A percentile compares a stretch with the other conserved stretches of the same genome.
These are phyloP conservation scores for Podarcis lilfordi DNA, from an alignment of 2,797 vertebrate species.

Conservation along the genomic window DNA sequence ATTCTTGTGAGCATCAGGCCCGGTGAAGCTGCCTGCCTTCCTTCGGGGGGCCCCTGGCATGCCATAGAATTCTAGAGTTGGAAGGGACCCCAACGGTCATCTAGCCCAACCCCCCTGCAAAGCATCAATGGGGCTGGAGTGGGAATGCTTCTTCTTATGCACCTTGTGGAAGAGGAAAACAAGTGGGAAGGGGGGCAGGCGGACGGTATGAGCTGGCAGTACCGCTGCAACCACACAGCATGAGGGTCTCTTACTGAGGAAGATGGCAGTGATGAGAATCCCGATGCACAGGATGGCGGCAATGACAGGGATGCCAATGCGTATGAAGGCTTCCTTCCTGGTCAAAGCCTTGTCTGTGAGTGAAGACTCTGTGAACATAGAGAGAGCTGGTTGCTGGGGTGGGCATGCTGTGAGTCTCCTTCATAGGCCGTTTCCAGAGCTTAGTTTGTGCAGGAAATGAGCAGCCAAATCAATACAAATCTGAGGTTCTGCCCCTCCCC, in stretches of 20 bases:
- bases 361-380: slow-evolving; percentile 49
- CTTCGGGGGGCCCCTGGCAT: not conserved
- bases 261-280: slow-evolving; percentile 38
- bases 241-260: slow-evolving; percentile 70
- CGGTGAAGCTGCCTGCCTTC: not conserved
- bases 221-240: not conserved
- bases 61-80: too few species aligned
- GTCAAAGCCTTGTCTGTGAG: slow-evolving; percentile 19
- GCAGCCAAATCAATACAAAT: too few species aligned
- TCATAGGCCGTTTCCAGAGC: too few species aligned
- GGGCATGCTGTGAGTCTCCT: too few species aligned
- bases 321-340: slow-evolving; percentile 27
- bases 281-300: slow-evolving; percentile 57
- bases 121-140: too few species aligned
- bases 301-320: slow-evolving; percentile 68
- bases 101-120: too few species aligned
- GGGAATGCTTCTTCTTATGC: too few species aligned
- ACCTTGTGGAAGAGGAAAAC: too few species aligned
- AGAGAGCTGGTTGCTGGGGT: not conserved
- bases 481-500: too few species aligned
- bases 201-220: not conserved
- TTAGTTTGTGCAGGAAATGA: too few species aligned
- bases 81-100: too few species aligned
- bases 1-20: too few species aligned
- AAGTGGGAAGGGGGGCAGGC: rapidly evolving